Percentiles rank a stretch among this genome's conserved stretches.
These are phyloP conservation scores for Apis florea DNA, from an alignment of 1,140 invertebrate genomes.

Conservation along the genomic window DNA sequence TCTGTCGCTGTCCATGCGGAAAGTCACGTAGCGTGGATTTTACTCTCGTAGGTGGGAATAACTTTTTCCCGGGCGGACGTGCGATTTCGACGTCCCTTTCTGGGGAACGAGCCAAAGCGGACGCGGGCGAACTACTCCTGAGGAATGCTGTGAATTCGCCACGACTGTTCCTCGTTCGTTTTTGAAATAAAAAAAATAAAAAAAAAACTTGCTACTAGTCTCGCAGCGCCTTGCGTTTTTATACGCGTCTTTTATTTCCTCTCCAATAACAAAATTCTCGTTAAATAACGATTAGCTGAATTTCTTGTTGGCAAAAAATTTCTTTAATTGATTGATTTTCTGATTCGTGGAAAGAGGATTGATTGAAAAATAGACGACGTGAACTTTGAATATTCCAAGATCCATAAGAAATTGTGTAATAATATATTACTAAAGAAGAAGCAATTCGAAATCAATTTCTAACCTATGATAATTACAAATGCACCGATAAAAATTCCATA, in stretches of 20 bases:
- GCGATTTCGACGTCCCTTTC: constrained; percentile 56
- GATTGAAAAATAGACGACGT: too few species aligned
- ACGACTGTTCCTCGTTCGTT: constrained; percentile 46
- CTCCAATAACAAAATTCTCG: constrained; percentile 14
- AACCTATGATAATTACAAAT: too few species aligned
- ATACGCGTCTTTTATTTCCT: background rate
- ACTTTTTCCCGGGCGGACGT: constrained; percentile 64
- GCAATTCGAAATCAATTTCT: too few species aligned
- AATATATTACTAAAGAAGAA: too few species aligned
- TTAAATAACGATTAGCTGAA: background rate
- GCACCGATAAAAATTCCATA: too few species aligned
- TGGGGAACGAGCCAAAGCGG: constrained; percentile 49
- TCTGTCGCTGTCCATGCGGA: constrained; percentile 63
- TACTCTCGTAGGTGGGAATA: constrained; percentile 63
- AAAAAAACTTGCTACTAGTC: constrained; percentile 31
- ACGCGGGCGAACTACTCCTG: constrained; percentile 41
- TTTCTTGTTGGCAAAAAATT: too few species aligned
- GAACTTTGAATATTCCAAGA: too few species aligned
- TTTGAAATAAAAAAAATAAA: constrained; percentile 50
- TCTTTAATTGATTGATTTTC: too few species aligned
- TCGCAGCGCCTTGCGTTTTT: background rate
- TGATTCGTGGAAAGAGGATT: too few species aligned
- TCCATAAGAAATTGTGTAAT: too few species aligned
- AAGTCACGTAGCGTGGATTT: constrained; percentile 69
- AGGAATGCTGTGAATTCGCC: constrained; percentile 49